phyloP scores from a whole-genome alignment of 2,888 invertebrate genomes.

The Cosmia trapezina region DNA sequence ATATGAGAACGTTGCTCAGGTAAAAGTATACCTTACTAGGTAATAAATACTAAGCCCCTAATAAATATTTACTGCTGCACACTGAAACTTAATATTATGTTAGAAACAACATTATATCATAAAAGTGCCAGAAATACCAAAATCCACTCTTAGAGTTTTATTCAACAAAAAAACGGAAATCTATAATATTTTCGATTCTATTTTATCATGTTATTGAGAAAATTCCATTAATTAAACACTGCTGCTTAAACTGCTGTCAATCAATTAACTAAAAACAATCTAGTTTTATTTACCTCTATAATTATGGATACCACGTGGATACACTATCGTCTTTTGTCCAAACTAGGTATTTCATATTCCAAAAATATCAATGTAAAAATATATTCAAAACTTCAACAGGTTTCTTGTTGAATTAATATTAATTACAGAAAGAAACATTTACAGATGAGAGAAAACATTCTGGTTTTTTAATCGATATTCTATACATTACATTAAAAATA shows the following conservation, averaged over 20 bases:
- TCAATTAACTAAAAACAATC: background rate
- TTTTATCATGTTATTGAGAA: background rate
- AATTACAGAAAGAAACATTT: background rate
- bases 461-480: constrained; percentile 22
- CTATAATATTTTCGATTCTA: background rate
- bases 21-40: background rate
- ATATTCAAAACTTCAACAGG: background rate
- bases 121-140: background rate
- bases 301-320: background rate
- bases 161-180: background rate
- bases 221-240: too few relatives aligned
- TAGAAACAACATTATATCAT: background rate
- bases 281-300: background rate
- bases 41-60: background rate
- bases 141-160: background rate
- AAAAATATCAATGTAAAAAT: background rate
- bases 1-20: background rate
- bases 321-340: background rate
- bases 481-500: background rate
- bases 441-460: constrained; percentile 29
- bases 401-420: constrained; percentile 6
- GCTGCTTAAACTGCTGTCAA: background rate
- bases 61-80: constrained; percentile 5
- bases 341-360: background rate
- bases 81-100: background rate